phyloP scores from a whole-genome alignment of 2,113 vertebrate species.

The Mungos mungo region DNA sequence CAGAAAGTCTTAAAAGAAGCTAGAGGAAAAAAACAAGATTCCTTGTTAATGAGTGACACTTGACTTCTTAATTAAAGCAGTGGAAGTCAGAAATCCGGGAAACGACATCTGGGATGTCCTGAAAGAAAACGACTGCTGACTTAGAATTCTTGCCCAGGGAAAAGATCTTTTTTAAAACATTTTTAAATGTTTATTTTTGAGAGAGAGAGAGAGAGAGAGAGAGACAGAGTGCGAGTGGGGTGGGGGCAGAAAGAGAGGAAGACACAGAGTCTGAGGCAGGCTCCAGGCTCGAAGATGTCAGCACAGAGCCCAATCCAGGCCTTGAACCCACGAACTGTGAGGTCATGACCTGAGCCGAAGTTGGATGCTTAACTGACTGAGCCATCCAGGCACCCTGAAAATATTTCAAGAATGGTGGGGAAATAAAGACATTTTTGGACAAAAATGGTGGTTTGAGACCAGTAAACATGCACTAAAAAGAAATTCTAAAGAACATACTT shows the following conservation, averaged over 20 bases:
- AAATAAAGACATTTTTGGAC: not conserved
- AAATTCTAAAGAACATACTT: not conserved
- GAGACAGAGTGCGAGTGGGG: too few species aligned
- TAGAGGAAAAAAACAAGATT: not conserved
- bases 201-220: too few species aligned
- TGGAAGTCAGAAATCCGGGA: not conserved
- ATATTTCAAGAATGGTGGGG: not conserved
- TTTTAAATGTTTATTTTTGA: too few species aligned
- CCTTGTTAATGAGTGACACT: not conserved
- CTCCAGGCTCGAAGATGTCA: too few species aligned
- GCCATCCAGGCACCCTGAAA: too few species aligned
- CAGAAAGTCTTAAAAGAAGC: not conserved
- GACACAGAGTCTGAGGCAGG: too few species aligned
- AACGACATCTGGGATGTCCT: not conserved
- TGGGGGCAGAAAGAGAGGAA: too few species aligned
- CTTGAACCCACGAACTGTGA: too few species aligned
- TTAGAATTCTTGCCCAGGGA: not conserved
- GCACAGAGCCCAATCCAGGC: too few species aligned
- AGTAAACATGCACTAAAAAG: not conserved
- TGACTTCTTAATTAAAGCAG: not conserved
- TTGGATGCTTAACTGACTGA: too few species aligned
- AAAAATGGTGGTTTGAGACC: not conserved
- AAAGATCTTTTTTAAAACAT: not conserved
- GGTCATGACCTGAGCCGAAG: too few species aligned
- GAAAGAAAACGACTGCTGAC: not conserved